These are phyloP conservation scores for Proisotoma minuta DNA, from an alignment of 2,888 invertebrate genomes.

Conservation along the genomic window DNA sequence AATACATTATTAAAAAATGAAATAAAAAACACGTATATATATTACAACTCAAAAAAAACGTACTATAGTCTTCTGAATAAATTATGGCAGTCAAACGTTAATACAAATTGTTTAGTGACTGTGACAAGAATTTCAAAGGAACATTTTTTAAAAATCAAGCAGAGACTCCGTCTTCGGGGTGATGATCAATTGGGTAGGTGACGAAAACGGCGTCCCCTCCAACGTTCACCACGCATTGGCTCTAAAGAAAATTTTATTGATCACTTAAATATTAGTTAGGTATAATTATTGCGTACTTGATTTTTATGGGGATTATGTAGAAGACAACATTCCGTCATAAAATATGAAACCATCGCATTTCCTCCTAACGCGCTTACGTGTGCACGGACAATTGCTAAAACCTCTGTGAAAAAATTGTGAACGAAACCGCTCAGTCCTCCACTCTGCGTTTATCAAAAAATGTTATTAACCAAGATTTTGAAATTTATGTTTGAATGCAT, in stretches of 20 bases:
- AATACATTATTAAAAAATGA: too few species aligned
- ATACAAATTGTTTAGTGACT: too few species aligned
- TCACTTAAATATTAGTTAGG: too few species aligned
- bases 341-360: slow-evolving; percentile 90
- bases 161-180: slow-evolving; percentile 23
- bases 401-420: slow-evolving; percentile 88
- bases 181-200: slow-evolving; percentile 60
- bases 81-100: too few species aligned
- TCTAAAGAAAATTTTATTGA: too few species aligned
- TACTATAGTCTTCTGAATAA: too few species aligned
- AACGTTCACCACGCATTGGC: slow-evolving; percentile 90
- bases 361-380: slow-evolving; percentile 91
- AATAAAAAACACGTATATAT: too few species aligned
- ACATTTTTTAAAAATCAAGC: too few species aligned
- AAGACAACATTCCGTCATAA: slow-evolving; percentile 83
- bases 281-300: too few species aligned
- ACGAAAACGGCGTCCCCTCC: slow-evolving; percentile 89
- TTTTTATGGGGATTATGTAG: slow-evolving; percentile 93
- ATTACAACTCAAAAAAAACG: too few species aligned
- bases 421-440: slow-evolving; percentile 92
- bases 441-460: slow-evolving; percentile 54
- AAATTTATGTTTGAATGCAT: slow-evolving; percentile 19
- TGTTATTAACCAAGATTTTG: background rate
- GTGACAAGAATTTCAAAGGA: too few species aligned
- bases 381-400: slow-evolving; percentile 84